Evolutionary conservation across 1,140 invertebrate genomes (phyloP), one percentile per base, ranked within the genome.

Genomic region (Ceratoteleas bidentatus): DNA sequence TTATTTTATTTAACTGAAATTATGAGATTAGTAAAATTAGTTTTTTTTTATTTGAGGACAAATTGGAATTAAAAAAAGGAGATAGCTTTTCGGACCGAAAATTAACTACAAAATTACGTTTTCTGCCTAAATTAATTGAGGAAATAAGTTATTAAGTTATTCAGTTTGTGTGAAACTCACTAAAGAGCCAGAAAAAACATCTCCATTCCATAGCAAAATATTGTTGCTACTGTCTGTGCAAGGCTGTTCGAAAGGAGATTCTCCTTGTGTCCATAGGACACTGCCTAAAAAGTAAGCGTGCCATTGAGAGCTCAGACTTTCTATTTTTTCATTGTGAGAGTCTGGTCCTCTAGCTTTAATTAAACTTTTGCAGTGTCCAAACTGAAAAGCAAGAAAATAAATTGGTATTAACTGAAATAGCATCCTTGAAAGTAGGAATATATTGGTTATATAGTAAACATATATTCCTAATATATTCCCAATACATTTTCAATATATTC

Each of bases 131-230:
- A n/a, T n/a, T n/a, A n/a, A 50, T 5, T 1, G 14, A 14, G 10
- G 16, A 50, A 16, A 4, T 15, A 50, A 50, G 14, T 50, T 50
- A 15, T 15, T 9, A 50, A 5, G 16, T 50, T 14, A 15, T 50
- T 16, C 16, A 5, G 5, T 14, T 50, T 5, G 7, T 15, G 6
- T 50, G n/a, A 50, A 15, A 57, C 84, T 84, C 88, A 91, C 89
- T 60, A 90, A 78, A 45, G 83, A 78, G 57, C 93, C 93, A 84
- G 90, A 92, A 88, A 95, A 97, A 70, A 96, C 91, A 91, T 97
- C 96, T 60, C 96, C 96, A 92, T 97, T 97, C 94, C 95, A 97
- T 10, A 96, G 85, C 43, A 97, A 87, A 66, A 94, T 84, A 84
- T 94, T 94, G 32, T 93, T 92, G 47, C 89, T 80, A 3, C 84